Percentiles rank a stretch among this genome's conserved stretches.
Evolutionary conservation across 1,140 invertebrate species (phyloP).

Genomic region (Caerostris darwini): DNA sequence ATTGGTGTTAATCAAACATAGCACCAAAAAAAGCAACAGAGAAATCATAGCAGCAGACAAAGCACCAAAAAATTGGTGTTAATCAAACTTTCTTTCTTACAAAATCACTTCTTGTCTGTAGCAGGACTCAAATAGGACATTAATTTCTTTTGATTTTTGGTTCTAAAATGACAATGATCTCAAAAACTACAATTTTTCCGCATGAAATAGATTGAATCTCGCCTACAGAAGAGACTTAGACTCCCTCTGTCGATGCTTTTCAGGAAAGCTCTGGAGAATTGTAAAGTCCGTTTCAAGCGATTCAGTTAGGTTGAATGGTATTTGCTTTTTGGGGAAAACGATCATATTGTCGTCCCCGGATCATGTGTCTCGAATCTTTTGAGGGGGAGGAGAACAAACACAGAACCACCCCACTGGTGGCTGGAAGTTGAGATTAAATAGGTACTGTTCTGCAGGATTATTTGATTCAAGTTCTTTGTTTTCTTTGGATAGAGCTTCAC

Average conservation of each 20-base stretch:
- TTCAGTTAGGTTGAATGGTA: conserved; percentile 19
- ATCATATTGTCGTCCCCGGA: conserved; percentile 24
- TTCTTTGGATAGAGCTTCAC: neutral
- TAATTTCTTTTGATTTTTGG: neutral
- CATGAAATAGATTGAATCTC: neutral
- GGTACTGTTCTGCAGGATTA: conserved; percentile 28
- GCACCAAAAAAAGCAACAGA: no score
- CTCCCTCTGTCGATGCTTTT: neutral
- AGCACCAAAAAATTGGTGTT: no score
- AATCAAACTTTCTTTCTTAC: neutral
- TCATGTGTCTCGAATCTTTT: conserved; percentile 22
- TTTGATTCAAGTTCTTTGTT: neutral
- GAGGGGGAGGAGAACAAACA: conserved; percentile 9
- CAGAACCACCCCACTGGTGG: neutral
- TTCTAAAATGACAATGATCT: neutral
- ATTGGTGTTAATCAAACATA: no score
- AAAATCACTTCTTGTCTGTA: neutral
- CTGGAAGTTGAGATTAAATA: conserved; percentile 33
- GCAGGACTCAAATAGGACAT: neutral
- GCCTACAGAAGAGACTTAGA: neutral
- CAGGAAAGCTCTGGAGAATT: conserved; percentile 6
- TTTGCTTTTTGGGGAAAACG: conserved; percentile 37
- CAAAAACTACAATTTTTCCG: neutral
- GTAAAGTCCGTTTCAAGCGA: conserved; percentile 8
- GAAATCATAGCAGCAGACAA: no score